These are phyloP conservation scores for Lindbergichthys nudifrons DNA, from an alignment of 2,797 vertebrate genomes.

Conservation along the genomic window DNA sequence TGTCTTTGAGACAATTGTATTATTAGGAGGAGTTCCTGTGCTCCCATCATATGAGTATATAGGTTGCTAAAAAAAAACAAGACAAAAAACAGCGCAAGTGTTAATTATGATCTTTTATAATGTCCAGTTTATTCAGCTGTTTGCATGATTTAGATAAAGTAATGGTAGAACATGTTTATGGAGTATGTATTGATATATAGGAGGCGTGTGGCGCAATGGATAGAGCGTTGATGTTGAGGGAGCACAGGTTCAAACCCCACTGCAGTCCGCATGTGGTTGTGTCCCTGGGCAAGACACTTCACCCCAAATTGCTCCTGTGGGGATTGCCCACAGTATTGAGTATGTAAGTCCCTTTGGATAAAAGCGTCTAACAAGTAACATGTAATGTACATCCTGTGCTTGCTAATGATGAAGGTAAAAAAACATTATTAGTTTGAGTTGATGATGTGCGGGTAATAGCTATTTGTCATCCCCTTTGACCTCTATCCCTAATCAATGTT, in stretches of 20 bases:
- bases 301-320: too few relatives aligned
- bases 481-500: conserved; percentile 70
- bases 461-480: conserved; percentile 73
- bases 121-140: not conserved
- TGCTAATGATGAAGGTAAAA: conserved; percentile 52
- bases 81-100: not conserved
- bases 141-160: conserved; percentile 3
- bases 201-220: too few relatives aligned
- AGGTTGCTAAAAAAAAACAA: not conserved
- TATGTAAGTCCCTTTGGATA: too few relatives aligned
- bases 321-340: too few relatives aligned
- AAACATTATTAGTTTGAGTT: conserved; percentile 49
- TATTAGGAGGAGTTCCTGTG: conserved; percentile 23
- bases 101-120: conserved; percentile 18
- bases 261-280: too few relatives aligned
- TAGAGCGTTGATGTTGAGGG: too few relatives aligned
- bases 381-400: conserved; percentile 16
- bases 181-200: conserved; percentile 46
- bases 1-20: conserved; percentile 47
- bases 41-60: not conserved
- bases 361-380: too few relatives aligned
- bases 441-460: conserved; percentile 51
- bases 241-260: too few relatives aligned
- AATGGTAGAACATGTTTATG: conserved; percentile 30
- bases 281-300: too few relatives aligned